These are phyloP conservation scores for Orestias chungarensis DNA, from an alignment of 2,797 vertebrate species.

Conservation along the genomic window DNA sequence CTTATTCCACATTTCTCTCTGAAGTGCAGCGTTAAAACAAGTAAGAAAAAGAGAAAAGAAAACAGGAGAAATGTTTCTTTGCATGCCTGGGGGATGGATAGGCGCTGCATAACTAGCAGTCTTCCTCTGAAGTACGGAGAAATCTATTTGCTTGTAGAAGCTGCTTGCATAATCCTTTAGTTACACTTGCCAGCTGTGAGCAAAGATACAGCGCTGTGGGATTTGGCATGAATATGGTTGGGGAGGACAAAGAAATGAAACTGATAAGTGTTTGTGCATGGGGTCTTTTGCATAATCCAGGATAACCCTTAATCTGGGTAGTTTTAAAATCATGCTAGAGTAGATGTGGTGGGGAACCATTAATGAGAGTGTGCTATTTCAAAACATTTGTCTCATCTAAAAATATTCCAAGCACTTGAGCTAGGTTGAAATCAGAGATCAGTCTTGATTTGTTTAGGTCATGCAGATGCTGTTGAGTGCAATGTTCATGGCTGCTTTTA, in stretches of 20 bases:
- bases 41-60: constrained; percentile 49
- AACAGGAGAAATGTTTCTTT: constrained; percentile 72
- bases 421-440: constrained; percentile 37
- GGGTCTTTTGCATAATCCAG: constrained; percentile 83
- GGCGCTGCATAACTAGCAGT: constrained; percentile 77
- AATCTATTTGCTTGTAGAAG: constrained; percentile 88
- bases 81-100: constrained; percentile 82
- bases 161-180: constrained; percentile 92
- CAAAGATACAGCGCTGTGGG: constrained; percentile 88
- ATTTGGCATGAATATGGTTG: constrained; percentile 84
- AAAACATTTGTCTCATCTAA: constrained; percentile 28
- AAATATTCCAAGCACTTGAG: constrained; percentile 39
- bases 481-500: constrained; percentile 21
- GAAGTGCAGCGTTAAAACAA: constrained; percentile 77
- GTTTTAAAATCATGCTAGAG: constrained; percentile 70
- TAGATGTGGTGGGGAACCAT: constrained; percentile 56
- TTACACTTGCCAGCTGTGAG: constrained; percentile 92
- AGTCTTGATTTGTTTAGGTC: constrained; percentile 20
- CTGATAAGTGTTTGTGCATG: constrained; percentile 81
- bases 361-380: constrained; percentile 57
- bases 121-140: constrained; percentile 84
- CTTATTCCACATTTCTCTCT: constrained; percentile 38
- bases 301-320: constrained; percentile 80
- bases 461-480: constrained; percentile 1
- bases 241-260: constrained; percentile 86